Evolutionary conservation across 1,140 invertebrate species (phyloP).

Genomic region (Mercenaria mercenaria): DNA sequence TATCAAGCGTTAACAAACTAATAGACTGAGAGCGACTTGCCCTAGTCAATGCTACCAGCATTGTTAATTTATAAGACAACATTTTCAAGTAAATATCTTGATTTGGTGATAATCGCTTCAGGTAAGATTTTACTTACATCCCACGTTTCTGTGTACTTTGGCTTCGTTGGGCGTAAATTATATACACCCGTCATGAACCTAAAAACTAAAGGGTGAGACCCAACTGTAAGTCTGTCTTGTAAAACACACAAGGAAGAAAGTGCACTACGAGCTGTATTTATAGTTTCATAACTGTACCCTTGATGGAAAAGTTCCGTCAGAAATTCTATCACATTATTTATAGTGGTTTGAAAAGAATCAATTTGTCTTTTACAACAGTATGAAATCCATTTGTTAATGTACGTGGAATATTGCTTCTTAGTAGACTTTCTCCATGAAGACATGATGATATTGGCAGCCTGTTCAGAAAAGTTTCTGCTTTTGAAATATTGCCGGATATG

Average conservation of each 20-base stretch:
- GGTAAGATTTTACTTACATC: conserved; percentile 48
- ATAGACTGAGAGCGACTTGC: conserved; percentile 40
- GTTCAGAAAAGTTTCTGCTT: conserved; percentile 40
- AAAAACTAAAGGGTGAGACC: conserved; percentile 44
- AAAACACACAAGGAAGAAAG: conserved; percentile 40
- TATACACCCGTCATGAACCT: conserved; percentile 59
- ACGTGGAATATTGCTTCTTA: conserved; percentile 61
- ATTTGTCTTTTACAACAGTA: conserved; percentile 53
- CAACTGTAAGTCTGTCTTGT: conserved; percentile 20
- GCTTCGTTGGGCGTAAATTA: conserved; percentile 47
- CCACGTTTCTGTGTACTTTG: conserved; percentile 62
- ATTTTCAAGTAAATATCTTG: conserved; percentile 30
- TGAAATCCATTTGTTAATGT: conserved; percentile 62
- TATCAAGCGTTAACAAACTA: not conserved
- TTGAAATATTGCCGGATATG: conserved; percentile 55
- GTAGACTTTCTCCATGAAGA: conserved; percentile 52
- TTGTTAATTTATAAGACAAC: conserved; percentile 31
- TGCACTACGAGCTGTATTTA: conserved; percentile 62
- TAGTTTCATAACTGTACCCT: conserved; percentile 47
- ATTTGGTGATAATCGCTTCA: not conserved
- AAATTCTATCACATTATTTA: conserved; percentile 60
- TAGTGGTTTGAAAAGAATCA: conserved; percentile 36
- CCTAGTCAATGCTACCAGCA: conserved; percentile 22
- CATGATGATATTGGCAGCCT: conserved; percentile 56
- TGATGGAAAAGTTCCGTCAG: conserved; percentile 56